Evolutionary conservation across 2,888 invertebrate species (phyloP).

Genomic region (Dichetophora obliterata): DNA sequence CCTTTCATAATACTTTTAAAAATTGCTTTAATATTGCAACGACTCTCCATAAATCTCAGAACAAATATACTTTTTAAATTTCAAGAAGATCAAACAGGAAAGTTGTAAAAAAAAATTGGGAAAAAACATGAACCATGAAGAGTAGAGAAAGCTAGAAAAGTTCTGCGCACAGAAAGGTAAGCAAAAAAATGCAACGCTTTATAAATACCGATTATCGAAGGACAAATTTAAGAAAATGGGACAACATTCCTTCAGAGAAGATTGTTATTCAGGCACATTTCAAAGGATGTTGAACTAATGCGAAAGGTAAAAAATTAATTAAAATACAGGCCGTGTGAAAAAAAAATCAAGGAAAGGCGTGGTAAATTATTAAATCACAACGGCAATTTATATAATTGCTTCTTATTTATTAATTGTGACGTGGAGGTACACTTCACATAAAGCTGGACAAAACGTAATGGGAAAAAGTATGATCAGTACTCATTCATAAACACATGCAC

Average conservation of each 20-base stretch:
- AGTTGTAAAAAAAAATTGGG: neutral
- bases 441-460: neutral
- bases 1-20: too few species aligned
- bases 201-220: neutral
- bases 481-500: neutral
- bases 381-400: slow-evolving; percentile 17
- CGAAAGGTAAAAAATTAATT: neutral
- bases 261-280: neutral
- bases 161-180: neutral
- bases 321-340: neutral
- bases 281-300: neutral
- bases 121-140: neutral
- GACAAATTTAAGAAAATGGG: neutral
- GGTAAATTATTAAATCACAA: slow-evolving; percentile 32
- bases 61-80: slow-evolving; percentile 4
- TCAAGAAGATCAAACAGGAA: neutral
- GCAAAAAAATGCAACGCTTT: neutral
- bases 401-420: neutral
- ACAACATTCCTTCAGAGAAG: neutral
- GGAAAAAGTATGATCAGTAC: neutral
- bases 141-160: neutral
- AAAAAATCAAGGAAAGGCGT: slow-evolving; percentile 22
- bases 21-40: slow-evolving; percentile 30
- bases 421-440: neutral
- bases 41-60: slow-evolving; percentile 20